These are phyloP conservation scores for Aegypius monachus DNA, from an alignment of 2,113 vertebrate genomes.

Conservation along the genomic window DNA sequence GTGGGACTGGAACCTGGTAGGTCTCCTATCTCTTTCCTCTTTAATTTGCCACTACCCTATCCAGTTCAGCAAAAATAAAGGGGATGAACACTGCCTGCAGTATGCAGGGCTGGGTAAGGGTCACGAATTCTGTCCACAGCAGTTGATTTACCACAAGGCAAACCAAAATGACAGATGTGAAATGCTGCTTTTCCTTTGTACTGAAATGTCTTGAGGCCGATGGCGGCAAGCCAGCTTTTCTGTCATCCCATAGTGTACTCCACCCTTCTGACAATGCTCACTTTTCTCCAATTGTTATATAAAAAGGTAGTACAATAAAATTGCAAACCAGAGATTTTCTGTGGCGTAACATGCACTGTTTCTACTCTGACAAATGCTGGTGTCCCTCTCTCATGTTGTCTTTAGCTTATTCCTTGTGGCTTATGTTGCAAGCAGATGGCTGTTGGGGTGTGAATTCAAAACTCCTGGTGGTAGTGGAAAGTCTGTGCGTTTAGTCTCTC, in stretches of 20 bases:
- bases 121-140: neutral
- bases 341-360: neutral
- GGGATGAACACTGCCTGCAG: neutral
- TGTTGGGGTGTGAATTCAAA: neutral
- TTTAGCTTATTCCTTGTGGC: neutral
- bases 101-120: neutral
- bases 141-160: slow-evolving; percentile 11
- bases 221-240: slow-evolving; percentile 28
- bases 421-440: neutral
- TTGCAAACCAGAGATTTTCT: slow-evolving; percentile 38
- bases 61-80: neutral
- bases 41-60: slow-evolving; percentile 1
- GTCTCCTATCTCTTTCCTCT: neutral
- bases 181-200: slow-evolving; percentile 26
- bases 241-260: slow-evolving; percentile 47
- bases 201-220: slow-evolving; percentile 33
- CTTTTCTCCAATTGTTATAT: slow-evolving; percentile 56
- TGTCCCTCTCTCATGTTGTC: neutral
- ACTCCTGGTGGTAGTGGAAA: neutral
- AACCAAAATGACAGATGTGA: neutral
- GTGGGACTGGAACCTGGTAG: neutral
- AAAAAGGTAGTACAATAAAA: slow-evolving; percentile 54
- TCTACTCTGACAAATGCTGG: neutral
- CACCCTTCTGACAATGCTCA: slow-evolving; percentile 63
- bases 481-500: neutral